Evolutionary conservation across 2,888 invertebrate genomes (phyloP).

Genomic region (Orthosia incerta): DNA sequence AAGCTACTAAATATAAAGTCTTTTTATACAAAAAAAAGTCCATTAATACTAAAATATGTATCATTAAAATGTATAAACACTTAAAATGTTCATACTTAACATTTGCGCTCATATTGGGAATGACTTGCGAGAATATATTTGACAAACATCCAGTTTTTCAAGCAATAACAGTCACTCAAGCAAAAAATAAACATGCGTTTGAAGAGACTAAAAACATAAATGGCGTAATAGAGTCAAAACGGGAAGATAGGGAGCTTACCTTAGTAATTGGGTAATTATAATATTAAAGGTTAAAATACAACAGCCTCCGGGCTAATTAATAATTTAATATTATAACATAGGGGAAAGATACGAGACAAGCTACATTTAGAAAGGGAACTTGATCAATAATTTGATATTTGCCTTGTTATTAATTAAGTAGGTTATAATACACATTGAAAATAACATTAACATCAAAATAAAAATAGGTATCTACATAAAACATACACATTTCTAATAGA

Average conservation of each 20-base stretch:
- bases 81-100: slow-evolving; percentile 8
- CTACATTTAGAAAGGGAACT: slow-evolving; percentile 19
- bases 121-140: slow-evolving; percentile 27
- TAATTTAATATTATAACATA: slow-evolving; percentile 48
- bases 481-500: background rate
- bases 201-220: slow-evolving; percentile 8
- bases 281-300: slow-evolving; percentile 38
- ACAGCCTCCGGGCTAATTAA: slow-evolving; percentile 45
- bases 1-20: slow-evolving; percentile 22
- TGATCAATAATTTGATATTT: slow-evolving; percentile 31
- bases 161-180: slow-evolving; percentile 25
- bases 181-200: slow-evolving; percentile 33
- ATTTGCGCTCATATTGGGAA: slow-evolving; percentile 22
- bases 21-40: slow-evolving; percentile 26
- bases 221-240: background rate
- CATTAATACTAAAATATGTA: slow-evolving; percentile 37
- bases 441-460: background rate
- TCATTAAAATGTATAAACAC: slow-evolving; percentile 27
- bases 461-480: background rate
- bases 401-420: background rate
- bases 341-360: slow-evolving; percentile 4
- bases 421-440: background rate
- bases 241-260: slow-evolving; percentile 21
- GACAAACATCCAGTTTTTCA: background rate
- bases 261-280: slow-evolving; percentile 50